Conservation (phyloP, 2,888 invertebrate species). For the Andricus curvator region DNA sequence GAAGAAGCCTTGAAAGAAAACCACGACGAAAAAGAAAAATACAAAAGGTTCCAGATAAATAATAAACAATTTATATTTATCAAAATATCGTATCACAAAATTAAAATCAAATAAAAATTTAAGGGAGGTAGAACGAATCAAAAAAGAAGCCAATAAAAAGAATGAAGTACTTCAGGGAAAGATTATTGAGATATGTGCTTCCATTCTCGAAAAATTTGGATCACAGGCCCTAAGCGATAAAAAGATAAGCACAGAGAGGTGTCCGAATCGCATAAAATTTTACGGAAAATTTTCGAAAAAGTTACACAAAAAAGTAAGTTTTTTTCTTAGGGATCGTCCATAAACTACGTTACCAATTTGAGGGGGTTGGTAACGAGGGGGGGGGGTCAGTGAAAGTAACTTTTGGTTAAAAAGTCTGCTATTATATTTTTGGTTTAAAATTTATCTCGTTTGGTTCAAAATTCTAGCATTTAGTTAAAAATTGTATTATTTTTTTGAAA, state of each 20-base stretch:
- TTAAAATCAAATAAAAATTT: background rate
- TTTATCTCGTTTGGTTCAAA: too few relatives aligned
- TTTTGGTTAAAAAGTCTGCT: too few relatives aligned
- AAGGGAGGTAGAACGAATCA: constrained; percentile 53
- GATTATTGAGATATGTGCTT: constrained; percentile 60
- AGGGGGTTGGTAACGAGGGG: too few relatives aligned
- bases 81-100: background rate
- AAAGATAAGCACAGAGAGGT: constrained; percentile 38
- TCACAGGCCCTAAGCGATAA: constrained; percentile 42
- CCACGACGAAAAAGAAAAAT: constrained; percentile 53
- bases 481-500: too few relatives aligned
- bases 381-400: too few relatives aligned
- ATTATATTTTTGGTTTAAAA: too few relatives aligned
- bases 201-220: constrained; percentile 60
- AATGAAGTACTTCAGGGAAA: constrained; percentile 59
- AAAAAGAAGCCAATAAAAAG: constrained; percentile 53
- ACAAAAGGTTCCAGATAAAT: constrained; percentile 51
- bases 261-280: constrained; percentile 40
- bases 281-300: constrained; percentile 54
- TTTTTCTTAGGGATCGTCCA: background rate
- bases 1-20: constrained; percentile 54
- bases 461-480: too few relatives aligned
- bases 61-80: background rate
- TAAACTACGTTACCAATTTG: too few relatives aligned
- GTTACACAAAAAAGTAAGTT: constrained; percentile 58